phyloP scores from a whole-genome alignment of 2,797 vertebrate genomes.

The Cossypha niveicapilla region DNA sequence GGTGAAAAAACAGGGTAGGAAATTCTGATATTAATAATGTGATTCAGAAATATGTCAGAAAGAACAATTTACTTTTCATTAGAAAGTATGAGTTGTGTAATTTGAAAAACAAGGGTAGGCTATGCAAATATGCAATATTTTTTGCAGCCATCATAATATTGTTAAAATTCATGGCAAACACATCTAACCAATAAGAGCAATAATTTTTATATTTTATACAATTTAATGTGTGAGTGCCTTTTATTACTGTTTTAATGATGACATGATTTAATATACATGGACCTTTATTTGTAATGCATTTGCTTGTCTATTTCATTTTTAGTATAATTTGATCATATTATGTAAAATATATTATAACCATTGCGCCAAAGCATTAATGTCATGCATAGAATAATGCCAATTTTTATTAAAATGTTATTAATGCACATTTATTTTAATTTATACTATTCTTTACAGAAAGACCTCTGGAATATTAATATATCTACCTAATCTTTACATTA shows the following conservation, averaged over 20 bases:
- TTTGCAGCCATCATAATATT: background rate
- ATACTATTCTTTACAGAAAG: background rate
- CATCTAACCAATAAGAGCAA: background rate
- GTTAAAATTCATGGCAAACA: background rate
- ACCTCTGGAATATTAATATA: background rate
- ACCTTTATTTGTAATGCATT: background rate
- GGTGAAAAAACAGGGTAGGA: background rate
- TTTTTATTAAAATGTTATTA: conserved; percentile 36
- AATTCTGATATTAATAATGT: background rate
- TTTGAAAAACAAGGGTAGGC: background rate
- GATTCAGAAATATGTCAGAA: background rate
- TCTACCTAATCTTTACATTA: background rate
- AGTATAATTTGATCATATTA: background rate
- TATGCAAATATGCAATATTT: background rate
- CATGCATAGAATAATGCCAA: background rate
- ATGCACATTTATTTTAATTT: conserved; percentile 4
- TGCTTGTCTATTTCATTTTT: background rate
- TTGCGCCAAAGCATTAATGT: conserved; percentile 5
- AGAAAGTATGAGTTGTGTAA: background rate
- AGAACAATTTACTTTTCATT: background rate
- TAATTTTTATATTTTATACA: background rate
- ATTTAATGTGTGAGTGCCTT: background rate
- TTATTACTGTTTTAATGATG: background rate
- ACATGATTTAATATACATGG: background rate
- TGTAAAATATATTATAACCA: background rate